phyloP scores from a whole-genome alignment of 2,113 vertebrate species.

The Sterna hirundo region DNA sequence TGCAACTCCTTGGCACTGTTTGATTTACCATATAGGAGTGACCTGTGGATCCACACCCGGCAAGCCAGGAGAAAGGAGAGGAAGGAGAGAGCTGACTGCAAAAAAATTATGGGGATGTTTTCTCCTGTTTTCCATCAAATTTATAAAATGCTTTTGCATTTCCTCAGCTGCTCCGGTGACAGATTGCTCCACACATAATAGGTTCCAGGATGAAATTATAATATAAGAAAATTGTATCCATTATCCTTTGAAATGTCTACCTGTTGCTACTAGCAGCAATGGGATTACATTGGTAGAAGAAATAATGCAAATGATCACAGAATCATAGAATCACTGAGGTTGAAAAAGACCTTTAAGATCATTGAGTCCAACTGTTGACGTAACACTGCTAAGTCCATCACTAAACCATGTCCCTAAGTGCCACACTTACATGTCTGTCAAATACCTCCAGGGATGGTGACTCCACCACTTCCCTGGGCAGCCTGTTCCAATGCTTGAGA shows the following conservation, averaged over 20 bases:
- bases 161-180: background rate
- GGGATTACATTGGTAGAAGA: background rate
- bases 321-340: background rate
- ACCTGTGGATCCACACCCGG: background rate
- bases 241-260: background rate
- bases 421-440: background rate
- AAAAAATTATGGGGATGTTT: background rate
- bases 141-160: background rate
- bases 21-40: background rate
- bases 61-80: background rate
- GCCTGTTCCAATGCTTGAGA: background rate
- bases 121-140: background rate
- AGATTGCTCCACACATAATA: background rate
- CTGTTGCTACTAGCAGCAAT: background rate
- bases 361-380: rapidly evolving
- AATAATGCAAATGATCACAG: background rate
- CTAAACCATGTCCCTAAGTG: background rate
- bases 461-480: background rate
- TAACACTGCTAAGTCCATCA: background rate
- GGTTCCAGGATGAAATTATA: background rate
- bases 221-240: background rate
- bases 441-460: background rate
- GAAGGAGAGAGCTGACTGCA: background rate
- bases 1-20: background rate
- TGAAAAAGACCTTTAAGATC: background rate